Percentiles rank a stretch among this genome's conserved stretches.
Evolutionary conservation across 1,140 invertebrate species (phyloP).

Genomic region (Pentalonia nigronervosa): DNA sequence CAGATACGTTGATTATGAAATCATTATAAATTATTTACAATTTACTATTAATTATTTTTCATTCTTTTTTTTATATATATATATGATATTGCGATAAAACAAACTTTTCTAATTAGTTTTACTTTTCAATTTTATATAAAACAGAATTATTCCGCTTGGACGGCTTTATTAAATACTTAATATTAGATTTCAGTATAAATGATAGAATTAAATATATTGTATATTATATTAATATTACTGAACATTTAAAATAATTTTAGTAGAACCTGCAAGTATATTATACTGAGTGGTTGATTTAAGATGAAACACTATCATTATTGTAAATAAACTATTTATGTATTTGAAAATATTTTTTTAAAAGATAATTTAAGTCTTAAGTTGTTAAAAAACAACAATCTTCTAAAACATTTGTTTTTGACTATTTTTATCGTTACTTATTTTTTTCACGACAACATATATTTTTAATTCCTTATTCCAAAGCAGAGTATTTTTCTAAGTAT

Average conservation of each 20-base stretch:
- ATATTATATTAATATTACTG: neutral
- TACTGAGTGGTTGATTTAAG: too few relatives aligned
- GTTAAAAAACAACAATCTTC: too few relatives aligned
- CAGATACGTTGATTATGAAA: neutral
- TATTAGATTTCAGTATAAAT: neutral
- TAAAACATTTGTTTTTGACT: too few relatives aligned
- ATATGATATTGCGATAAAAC: neutral
- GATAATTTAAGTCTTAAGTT: too few relatives aligned
- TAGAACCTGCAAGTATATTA: neutral
- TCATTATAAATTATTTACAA: neutral
- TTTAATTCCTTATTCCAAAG: too few relatives aligned
- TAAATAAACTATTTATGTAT: too few relatives aligned
- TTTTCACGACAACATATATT: too few relatives aligned
- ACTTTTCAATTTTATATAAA: neutral
- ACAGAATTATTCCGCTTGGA: neutral
- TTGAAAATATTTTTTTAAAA: too few relatives aligned
- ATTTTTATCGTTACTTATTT: too few relatives aligned
- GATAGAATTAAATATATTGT: neutral
- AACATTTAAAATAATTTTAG: neutral
- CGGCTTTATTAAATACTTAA: neutral
- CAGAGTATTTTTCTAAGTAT: too few relatives aligned
- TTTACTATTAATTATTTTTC: slow-evolving; percentile 1
- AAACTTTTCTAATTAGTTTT: neutral
- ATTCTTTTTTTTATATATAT: neutral
- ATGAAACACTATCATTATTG: too few relatives aligned